Evolutionary conservation across 2,113 vertebrate species (phyloP).

Genomic region (Ciconia stormi): DNA sequence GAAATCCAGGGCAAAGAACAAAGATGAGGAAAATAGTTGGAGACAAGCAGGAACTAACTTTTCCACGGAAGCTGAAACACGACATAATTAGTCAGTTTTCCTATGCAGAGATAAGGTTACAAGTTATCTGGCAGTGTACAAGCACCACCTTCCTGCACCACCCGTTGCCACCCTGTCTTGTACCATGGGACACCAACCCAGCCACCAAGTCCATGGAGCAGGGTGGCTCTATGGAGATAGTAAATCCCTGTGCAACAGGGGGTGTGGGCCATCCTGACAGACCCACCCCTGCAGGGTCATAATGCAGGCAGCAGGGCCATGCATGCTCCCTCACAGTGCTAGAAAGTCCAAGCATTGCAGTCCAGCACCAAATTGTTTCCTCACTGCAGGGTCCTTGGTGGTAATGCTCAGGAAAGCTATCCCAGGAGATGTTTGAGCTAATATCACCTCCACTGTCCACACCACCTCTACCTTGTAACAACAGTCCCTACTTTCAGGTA

Average conservation of each 20-base stretch:
- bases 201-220: background rate
- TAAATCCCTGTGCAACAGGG: background rate
- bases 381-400: background rate
- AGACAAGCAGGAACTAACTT: background rate
- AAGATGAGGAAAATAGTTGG: background rate
- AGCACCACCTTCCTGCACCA: background rate
- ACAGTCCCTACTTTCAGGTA: background rate
- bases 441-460: background rate
- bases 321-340: background rate
- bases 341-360: background rate
- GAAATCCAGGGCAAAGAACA: background rate
- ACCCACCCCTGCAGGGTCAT: background rate
- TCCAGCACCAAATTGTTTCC: background rate
- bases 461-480: background rate
- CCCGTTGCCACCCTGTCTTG: background rate
- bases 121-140: background rate
- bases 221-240: background rate
- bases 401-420: background rate
- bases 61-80: background rate
- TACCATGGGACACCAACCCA: background rate
- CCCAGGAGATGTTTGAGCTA: background rate
- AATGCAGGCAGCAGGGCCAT: background rate
- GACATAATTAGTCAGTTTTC: background rate
- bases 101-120: background rate
- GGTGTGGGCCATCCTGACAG: rapidly evolving